phyloP scores from a whole-genome alignment of 2,113 vertebrate species.

The Chionis minor region DNA sequence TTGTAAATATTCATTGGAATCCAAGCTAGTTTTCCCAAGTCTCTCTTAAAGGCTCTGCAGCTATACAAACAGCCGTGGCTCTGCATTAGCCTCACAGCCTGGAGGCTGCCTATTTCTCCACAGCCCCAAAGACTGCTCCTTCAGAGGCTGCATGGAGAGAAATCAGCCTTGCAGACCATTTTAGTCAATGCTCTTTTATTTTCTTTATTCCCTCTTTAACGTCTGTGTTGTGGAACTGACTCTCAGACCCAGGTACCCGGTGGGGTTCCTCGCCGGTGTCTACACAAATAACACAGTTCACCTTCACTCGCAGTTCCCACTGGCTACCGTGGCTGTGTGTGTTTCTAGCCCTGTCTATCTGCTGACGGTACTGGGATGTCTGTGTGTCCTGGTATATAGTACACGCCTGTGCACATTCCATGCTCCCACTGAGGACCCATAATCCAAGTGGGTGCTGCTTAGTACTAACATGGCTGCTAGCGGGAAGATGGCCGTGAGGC shows the following conservation, averaged over 20 bases:
- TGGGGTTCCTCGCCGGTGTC: not conserved
- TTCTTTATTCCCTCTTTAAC: slow-evolving; percentile 47
- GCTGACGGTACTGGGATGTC: not conserved
- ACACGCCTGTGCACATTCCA: accelerated
- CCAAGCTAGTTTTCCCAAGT: slow-evolving; percentile 68
- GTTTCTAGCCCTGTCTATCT: not conserved
- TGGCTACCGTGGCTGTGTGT: not conserved
- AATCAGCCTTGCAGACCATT: slow-evolving; percentile 41
- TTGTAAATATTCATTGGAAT: slow-evolving; percentile 81
- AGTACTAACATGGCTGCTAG: not conserved
- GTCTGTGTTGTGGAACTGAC: slow-evolving; percentile 19
- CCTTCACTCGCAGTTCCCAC: not conserved
- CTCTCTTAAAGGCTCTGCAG: slow-evolving; percentile 69
- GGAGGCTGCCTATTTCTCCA: slow-evolving; percentile 53
- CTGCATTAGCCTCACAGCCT: slow-evolving; percentile 57
- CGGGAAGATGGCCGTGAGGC: accelerated
- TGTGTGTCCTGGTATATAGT: not conserved
- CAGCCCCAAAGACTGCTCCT: slow-evolving; percentile 49
- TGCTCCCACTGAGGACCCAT: not conserved
- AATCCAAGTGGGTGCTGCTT: not conserved
- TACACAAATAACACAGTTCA: not conserved
- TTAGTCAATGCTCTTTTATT: slow-evolving; percentile 39
- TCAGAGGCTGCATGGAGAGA: slow-evolving; percentile 39
- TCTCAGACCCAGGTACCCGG: not conserved
- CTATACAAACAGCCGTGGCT: slow-evolving; percentile 71